Evolutionary conservation across 2,888 invertebrate genomes (phyloP), one percentile per base, ranked within the genome.

Genomic region (Eupithecia subfuscata): DNA sequence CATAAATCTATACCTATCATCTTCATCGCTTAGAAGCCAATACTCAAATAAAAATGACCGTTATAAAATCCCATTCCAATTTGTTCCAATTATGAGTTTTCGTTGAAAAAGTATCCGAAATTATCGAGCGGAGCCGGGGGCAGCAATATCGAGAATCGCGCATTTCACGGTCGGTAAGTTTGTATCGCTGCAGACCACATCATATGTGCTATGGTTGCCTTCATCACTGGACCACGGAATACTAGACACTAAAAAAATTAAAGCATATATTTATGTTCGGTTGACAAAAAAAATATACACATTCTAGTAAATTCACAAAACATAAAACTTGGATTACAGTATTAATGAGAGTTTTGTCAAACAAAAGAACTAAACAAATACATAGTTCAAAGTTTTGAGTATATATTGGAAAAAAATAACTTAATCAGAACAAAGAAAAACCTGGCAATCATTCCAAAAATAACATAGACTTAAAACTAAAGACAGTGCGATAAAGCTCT

Each of bases 111-210:
- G 86, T 86, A 84, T 85, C 87, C 87, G 81, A 90, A 91, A 90
- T 88, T 84, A 86, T 82, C 82, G 84, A 85, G 83, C 85, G 86
- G 83, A 82, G 88, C 90, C 90, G 85, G 86, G 86, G 89, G 89
- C 90, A 82, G 86, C 88, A 89, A 90, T 91, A 92, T 92, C 87
- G 86, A 87, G 89, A 91, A 85, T 91, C 90, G 87, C 88, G 87
- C 90, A 91, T 94, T 95, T 92, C 94, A 94, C 94, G 94, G 87
- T 93, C 92, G 90, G 92, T 92, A 92, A 93, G 91, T 89, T 89
- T 87, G 87, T 76, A 76, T 71, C 76, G 71, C 56, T 69, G 70
- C 65, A 76, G 74, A 76, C 68, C 9, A 43, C 73, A 34, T 48
- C 65, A 52, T 74, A 76, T 65, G 74, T 43, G 22, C 43, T 68